phyloP scores from a whole-genome alignment of 2,888 invertebrate species.

The Drosophila greeni region DNA sequence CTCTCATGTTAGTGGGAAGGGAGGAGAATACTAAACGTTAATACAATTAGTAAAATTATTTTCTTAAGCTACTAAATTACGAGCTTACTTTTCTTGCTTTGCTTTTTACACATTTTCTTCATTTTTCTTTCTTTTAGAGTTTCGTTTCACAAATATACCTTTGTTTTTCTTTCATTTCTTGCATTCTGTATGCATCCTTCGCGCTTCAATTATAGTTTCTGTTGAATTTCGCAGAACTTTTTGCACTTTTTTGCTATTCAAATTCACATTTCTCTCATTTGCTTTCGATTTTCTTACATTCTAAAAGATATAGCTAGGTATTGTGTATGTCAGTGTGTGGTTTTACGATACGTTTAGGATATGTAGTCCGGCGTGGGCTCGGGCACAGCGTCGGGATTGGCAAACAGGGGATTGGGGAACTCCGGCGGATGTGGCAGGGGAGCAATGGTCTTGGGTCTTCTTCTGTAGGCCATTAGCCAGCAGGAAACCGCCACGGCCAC shows the following conservation, averaged over 20 bases:
- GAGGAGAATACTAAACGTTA: constrained; percentile 58
- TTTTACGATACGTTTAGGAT: constrained; percentile 77
- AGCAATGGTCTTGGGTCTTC: constrained; percentile 91
- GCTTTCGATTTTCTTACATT: constrained; percentile 44
- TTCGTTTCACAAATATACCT: constrained; percentile 62
- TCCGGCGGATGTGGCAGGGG: constrained; percentile 96
- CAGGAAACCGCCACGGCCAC: constrained; percentile 96
- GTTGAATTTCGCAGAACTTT: constrained; percentile 52
- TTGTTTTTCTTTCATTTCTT: constrained; percentile 61
- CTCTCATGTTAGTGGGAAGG: constrained; percentile 72
- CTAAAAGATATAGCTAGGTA: constrained; percentile 62
- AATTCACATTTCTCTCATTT: constrained; percentile 53
- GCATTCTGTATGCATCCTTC: constrained; percentile 26
- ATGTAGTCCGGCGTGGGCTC: constrained; percentile 91
- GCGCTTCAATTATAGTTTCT: constrained; percentile 41
- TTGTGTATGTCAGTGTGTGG: constrained; percentile 42
- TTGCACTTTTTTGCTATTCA: constrained; percentile 73
- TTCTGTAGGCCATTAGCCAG: constrained; percentile 95
- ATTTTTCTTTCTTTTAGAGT: constrained; percentile 45
- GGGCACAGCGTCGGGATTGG: constrained; percentile 88
- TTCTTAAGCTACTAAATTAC: constrained; percentile 60
- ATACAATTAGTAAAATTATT: constrained; percentile 67
- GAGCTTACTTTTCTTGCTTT: constrained; percentile 35
- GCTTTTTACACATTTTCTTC: constrained; percentile 45
- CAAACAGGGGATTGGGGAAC: constrained; percentile 95